phyloP scores from a whole-genome alignment of 2,113 vertebrate species.

The Perca schrenkii region DNA sequence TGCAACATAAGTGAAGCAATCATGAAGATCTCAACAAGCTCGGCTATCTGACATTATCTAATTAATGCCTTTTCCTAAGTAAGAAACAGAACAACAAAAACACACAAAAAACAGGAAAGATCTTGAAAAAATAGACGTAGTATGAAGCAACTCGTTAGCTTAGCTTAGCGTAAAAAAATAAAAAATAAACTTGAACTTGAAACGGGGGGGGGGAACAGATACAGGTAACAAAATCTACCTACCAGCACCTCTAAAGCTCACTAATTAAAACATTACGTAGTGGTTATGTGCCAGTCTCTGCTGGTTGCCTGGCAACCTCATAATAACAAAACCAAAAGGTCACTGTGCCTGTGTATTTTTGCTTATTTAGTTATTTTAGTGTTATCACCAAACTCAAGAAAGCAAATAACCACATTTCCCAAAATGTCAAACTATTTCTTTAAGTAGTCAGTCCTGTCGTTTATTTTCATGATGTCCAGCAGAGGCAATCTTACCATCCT shows the following conservation, averaged over 20 bases:
- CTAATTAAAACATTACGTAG: neutral
- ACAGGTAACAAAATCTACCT: neutral
- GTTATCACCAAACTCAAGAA: neutral
- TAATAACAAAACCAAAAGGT: neutral
- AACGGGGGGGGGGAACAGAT: neutral
- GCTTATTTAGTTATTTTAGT: neutral
- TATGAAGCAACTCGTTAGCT: neutral
- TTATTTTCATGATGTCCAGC: conserved; percentile 21
- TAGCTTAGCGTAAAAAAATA: neutral
- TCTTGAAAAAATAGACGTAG: neutral
- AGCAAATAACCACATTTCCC: conserved; percentile 1
- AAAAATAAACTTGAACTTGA: no score
- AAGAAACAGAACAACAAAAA: neutral
- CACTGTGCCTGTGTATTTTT: neutral
- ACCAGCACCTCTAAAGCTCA: neutral
- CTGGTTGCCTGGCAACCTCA: neutral
- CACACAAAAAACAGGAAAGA: neutral
- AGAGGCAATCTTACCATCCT: conserved; percentile 91
- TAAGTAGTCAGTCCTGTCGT: neutral
- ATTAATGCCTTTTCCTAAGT: neutral
- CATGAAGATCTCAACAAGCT: conserved; percentile 5
- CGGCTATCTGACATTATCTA: neutral
- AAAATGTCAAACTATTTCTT: conserved; percentile 38
- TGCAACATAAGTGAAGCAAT: neutral
- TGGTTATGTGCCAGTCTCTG: neutral